phyloP scores from a whole-genome alignment of 2,888 invertebrate genomes.

The Pseudococcus jackbeardsleyi region DNA sequence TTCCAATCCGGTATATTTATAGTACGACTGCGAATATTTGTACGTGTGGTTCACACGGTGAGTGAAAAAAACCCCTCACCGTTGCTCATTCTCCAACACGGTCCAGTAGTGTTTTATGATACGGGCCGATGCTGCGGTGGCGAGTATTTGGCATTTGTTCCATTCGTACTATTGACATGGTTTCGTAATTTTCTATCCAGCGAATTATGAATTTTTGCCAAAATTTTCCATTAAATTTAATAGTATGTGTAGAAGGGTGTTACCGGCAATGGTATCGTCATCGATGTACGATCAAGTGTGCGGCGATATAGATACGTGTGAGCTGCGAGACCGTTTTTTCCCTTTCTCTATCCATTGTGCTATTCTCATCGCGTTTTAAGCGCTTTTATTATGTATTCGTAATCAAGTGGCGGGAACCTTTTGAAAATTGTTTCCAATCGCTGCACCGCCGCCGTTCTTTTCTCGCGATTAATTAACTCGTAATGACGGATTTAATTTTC shows the following conservation, averaged over 20 bases:
- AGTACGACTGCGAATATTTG: neutral
- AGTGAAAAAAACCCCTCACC: neutral
- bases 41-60: neutral
- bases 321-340: neutral
- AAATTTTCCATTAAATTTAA: conserved; percentile 33
- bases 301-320: neutral
- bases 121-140: neutral
- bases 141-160: conserved; percentile 33
- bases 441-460: neutral
- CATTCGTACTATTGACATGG: conserved; percentile 23
- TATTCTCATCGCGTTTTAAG: neutral
- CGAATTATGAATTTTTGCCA: conserved; percentile 43
- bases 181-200: conserved; percentile 19
- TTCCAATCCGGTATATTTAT: neutral
- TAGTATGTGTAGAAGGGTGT: conserved; percentile 11
- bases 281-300: neutral
- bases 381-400: neutral
- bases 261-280: neutral
- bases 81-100: neutral
- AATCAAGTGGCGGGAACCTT: conserved; percentile 5
- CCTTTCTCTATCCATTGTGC: neutral
- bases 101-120: neutral
- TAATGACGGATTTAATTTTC: neutral
- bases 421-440: conserved; percentile 36
- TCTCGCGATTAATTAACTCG: conserved; percentile 1